Conservation (phyloP, 2,888 invertebrate species). For the Hofmannophila pseudospretella region DNA sequence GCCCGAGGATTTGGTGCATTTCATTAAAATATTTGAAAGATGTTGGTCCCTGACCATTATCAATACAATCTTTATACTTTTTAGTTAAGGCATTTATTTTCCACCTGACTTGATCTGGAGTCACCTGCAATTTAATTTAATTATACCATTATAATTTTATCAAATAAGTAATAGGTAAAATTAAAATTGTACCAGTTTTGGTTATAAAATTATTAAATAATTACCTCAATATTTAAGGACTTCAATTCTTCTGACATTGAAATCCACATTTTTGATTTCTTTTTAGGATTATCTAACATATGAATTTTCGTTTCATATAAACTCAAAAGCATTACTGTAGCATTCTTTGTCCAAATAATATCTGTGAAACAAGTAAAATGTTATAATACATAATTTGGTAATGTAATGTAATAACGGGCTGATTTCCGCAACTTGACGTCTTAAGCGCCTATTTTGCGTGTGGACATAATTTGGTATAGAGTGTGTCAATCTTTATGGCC, state of each 20-base stretch:
- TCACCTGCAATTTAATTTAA: constrained; percentile 41
- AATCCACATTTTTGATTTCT: constrained; percentile 58
- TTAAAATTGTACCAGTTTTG: too few relatives aligned
- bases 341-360: constrained; percentile 54
- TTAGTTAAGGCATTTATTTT: constrained; percentile 59
- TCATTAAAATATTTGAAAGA: constrained; percentile 57
- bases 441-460: too few relatives aligned
- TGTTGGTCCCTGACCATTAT: constrained; percentile 42
- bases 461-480: too few relatives aligned
- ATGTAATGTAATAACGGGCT: constrained; percentile 1
- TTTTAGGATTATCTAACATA: constrained; percentile 56
- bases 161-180: background rate
- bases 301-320: constrained; percentile 56
- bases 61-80: constrained; percentile 54
- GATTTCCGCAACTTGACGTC: too few relatives aligned
- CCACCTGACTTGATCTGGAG: constrained; percentile 57
- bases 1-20: constrained; percentile 56
- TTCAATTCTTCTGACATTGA: constrained; percentile 55
- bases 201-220: too few relatives aligned
- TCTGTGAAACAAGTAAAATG: constrained; percentile 26
- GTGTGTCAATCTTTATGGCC: too few relatives aligned
- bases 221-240: constrained; percentile 47
- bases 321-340: constrained; percentile 46
- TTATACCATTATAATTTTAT: background rate
- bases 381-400: background rate